Evolutionary conservation across 2,888 invertebrate species (phyloP), one percentile per base, ranked within the genome.

Genomic region (Slavum lentiscoides): DNA sequence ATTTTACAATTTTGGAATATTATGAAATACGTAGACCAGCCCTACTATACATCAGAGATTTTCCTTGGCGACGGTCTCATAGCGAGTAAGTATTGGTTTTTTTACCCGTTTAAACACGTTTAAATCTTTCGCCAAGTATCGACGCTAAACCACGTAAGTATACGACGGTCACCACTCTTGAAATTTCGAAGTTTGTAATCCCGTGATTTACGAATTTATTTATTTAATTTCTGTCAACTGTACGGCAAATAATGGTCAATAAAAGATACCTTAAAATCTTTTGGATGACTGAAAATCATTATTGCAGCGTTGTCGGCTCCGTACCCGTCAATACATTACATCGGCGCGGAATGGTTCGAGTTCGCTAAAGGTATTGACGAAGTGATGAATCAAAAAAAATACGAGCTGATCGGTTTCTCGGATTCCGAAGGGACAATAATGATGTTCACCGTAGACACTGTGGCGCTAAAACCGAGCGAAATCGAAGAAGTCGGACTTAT

Each of bases 11-110:
- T 85, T 85, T 74, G 85, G 86, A 8, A 86, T 85, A 7, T 76
- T 85, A 11, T 86, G 85, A 85, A 85, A 86, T 82, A 84, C 85
- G 8, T 85, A 84, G 13, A 85, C 86, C 0, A 85, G 30, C 77
- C 77, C 39, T 77, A 62, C 13, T 77, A 53, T 21, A 55, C 53
- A 15, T 62, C 55, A 0, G 53, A 77, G 7, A 39, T 39, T 67
- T 43, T 58, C 2, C 53, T 70, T 3, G 59, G 70, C 21, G 64
- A 77, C 7, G 77, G 77, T 7, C 37, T 55, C 23, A 55, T 70
- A 23, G 21, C 55, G n/a, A 64, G 77, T 77, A 55, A 53, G 55
- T 0, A 5, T 39, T 15, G 8, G 11, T 49, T 49, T 49, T 49
- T 13, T 49, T 15, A 15, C 49, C 1, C 13, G 49, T 15, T 49